A percentile compares a stretch with the other conserved stretches of the same genome.
phyloP scores from a whole-genome alignment of 2,888 invertebrate genomes.

The Euplexia lucipara region DNA sequence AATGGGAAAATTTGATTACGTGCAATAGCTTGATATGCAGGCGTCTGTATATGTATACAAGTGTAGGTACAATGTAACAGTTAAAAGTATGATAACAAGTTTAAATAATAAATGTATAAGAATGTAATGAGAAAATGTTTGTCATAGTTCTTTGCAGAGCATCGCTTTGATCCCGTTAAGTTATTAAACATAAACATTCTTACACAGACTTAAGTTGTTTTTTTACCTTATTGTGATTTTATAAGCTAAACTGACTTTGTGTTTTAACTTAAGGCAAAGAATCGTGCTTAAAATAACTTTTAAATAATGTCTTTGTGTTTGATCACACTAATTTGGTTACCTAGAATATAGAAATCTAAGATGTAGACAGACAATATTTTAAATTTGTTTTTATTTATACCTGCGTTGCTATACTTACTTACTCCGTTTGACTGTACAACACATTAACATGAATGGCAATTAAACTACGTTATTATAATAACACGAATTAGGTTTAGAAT shows the following conservation, averaged over 20 bases:
- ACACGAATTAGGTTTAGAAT: too few species aligned
- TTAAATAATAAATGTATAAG: constrained; percentile 1
- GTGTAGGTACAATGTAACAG: neutral
- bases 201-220: neutral
- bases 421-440: too few species aligned
- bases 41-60: too few species aligned
- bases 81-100: neutral
- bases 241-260: neutral
- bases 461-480: too few species aligned
- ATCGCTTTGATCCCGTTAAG: constrained; percentile 1
- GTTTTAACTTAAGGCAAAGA: neutral
- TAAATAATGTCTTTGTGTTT: neutral
- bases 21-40: too few species aligned
- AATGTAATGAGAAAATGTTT: neutral
- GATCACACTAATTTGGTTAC: neutral
- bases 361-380: too few species aligned
- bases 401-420: too few species aligned
- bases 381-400: too few species aligned
- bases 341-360: neutral
- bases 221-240: neutral
- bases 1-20: too few species aligned
- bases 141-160: neutral
- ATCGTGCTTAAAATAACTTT: neutral
- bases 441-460: too few species aligned
- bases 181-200: neutral